Conservation (phyloP, 2,888 invertebrate species). For the Parthenolecanium corni region DNA sequence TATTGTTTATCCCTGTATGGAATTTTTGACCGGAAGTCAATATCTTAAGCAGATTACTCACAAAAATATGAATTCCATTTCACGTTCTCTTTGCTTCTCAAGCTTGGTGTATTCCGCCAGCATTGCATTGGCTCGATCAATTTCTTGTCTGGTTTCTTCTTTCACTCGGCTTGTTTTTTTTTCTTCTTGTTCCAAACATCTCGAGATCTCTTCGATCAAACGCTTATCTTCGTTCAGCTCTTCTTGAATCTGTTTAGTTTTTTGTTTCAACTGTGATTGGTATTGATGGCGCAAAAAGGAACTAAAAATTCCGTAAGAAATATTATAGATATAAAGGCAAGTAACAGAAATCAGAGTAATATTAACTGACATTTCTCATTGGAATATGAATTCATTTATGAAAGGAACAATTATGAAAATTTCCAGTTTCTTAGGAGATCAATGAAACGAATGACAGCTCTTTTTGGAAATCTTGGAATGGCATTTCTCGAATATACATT, state of each 20-base stretch:
- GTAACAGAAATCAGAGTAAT: background rate
- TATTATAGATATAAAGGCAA: background rate
- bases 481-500: no score
- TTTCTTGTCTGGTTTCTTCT: constrained; percentile 22
- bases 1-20: background rate
- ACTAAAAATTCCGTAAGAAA: background rate
- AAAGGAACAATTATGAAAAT: no score
- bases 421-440: no score
- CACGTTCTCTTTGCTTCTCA: constrained; percentile 20
- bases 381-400: background rate
- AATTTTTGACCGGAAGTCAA: background rate
- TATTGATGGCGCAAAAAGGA: constrained; percentile 26
- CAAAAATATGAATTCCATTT: constrained; percentile 28
- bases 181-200: constrained; percentile 9
- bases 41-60: background rate
- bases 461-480: no score
- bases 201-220: constrained; percentile 13
- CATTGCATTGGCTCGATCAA: constrained; percentile 25
- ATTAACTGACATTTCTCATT: no score
- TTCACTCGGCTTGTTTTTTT: background rate
- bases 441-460: no score
- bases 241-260: constrained; percentile 22
- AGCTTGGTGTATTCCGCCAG: constrained; percentile 7
- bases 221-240: constrained; percentile 17
- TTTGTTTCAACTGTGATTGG: constrained; percentile 23